Evolutionary conservation across 2,797 vertebrate species (phyloP).

Genomic region (Siniperca obscura): DNA sequence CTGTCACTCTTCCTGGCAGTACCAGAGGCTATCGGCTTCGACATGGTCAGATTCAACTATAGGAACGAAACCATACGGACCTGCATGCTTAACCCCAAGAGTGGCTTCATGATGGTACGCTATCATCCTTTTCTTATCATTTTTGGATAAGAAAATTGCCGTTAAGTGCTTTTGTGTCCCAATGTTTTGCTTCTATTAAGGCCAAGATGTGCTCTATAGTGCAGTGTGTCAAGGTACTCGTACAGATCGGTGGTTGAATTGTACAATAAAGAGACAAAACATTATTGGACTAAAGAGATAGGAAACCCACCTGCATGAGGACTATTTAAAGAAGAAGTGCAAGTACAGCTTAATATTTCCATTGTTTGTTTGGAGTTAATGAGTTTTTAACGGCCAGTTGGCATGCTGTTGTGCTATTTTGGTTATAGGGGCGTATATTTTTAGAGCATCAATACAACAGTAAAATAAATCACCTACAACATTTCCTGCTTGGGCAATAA

Average conservation of each 20-base stretch:
- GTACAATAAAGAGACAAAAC: conserved; percentile 48
- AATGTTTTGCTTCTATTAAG: conserved; percentile 31
- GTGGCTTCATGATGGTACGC: conserved; percentile 86
- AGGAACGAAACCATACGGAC: conserved; percentile 80
- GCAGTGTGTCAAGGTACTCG: conserved; percentile 8
- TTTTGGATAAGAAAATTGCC: conserved; percentile 2
- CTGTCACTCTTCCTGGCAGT: conserved; percentile 94
- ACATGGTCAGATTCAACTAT: conserved; percentile 87
- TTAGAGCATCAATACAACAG: neutral
- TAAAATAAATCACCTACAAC: conserved; percentile 17
- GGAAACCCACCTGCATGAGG: conserved; percentile 13
- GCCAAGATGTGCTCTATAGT: conserved; percentile 20
- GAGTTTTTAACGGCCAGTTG: conserved; percentile 35
- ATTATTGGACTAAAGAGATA: conserved; percentile 34
- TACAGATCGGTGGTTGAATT: neutral
- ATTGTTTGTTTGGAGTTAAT: conserved; percentile 24
- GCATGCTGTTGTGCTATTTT: conserved; percentile 20
- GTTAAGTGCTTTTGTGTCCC: neutral
- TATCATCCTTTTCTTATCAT: conserved; percentile 11
- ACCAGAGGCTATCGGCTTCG: conserved; percentile 93
- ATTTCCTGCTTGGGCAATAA: conserved; percentile 16
- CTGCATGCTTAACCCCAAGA: conserved; percentile 90
- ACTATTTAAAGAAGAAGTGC: conserved; percentile 41
- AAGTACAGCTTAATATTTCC: conserved; percentile 21
- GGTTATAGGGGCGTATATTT: conserved; percentile 22